Conservation (phyloP, 92 coral and sea anemone species). For the Phenganax stokvisi region DNA sequence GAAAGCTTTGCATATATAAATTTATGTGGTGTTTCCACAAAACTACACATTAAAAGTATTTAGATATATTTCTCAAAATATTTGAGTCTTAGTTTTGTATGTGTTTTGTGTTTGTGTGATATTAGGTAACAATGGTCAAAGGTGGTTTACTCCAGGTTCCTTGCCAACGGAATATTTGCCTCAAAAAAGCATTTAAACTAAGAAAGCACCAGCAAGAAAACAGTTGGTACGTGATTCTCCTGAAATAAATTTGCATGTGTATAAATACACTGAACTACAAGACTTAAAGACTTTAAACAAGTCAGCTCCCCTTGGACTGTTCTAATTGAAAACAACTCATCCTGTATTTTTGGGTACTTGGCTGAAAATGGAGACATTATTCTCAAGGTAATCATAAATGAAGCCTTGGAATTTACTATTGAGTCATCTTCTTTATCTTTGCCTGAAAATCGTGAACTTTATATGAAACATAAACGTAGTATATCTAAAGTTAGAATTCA, state of each 20-base stretch:
- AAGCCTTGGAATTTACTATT: conserved; percentile 10
- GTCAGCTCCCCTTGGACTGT: conserved; percentile 12
- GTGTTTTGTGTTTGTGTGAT: not conserved
- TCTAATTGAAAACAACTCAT: conserved; percentile 15
- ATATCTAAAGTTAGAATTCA: conserved; percentile 9
- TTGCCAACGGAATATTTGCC: conserved; percentile 14
- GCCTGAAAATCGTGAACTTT: conserved; percentile 5
- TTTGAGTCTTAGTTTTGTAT: too few relatives aligned
- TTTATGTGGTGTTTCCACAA: too few relatives aligned
- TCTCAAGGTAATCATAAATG: not conserved
- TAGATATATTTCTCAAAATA: too few relatives aligned
- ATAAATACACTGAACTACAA: not conserved
- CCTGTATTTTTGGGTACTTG: conserved; percentile 10
- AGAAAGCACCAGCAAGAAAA: not conserved
- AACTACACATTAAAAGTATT: not conserved
- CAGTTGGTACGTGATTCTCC: not conserved
- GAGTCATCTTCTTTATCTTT: not conserved
- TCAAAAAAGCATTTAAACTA: conserved; percentile 5
- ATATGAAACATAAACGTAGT: conserved; percentile 1
- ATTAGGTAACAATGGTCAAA: conserved; percentile 2
- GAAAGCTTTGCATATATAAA: too few relatives aligned
- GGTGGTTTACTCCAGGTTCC: not conserved
- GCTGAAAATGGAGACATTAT: conserved; percentile 7
- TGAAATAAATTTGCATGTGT: not conserved
- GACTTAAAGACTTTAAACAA: conserved; percentile 13